Percentiles rank a stretch among this genome's conserved stretches.
Conservation (phyloP, 2,888 invertebrate species). For the Agrotis clavis region DNA sequence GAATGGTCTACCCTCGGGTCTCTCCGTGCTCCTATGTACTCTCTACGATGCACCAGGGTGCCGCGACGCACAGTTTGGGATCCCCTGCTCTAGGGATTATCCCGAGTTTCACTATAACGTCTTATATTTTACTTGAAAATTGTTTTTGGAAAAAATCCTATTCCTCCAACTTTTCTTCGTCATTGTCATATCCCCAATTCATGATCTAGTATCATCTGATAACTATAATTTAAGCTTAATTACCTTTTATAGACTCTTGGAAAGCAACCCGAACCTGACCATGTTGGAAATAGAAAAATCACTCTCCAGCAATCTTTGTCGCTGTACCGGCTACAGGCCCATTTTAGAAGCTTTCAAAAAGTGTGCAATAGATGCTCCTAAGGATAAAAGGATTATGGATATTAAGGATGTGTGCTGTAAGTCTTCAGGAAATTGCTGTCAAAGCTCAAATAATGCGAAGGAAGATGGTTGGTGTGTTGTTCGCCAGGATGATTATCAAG, state of each 20-base stretch:
- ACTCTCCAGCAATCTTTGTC: constrained; percentile 93
- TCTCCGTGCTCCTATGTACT: no score
- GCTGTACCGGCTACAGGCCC: constrained; percentile 93
- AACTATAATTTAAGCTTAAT: no score
- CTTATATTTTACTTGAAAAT: no score
- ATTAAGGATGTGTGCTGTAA: constrained; percentile 56
- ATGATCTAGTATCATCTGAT: no score
- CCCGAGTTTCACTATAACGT: no score
- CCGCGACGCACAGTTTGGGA: no score
- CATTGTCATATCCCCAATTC: no score
- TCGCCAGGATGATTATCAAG: constrained; percentile 61
- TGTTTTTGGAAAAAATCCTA: no score
- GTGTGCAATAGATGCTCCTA: constrained; percentile 86
- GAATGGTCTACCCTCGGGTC: no score
- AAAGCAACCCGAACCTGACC: constrained; percentile 84
- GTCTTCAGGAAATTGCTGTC: constrained; percentile 59
- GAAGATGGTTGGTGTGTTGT: constrained; percentile 78
- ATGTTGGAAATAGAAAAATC: constrained; percentile 93
- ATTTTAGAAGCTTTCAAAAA: constrained; percentile 92
- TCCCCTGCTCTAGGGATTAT: no score
- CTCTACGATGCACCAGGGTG: no score
- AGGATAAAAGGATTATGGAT: constrained; percentile 53
- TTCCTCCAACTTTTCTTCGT: no score
- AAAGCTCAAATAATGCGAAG: constrained; percentile 33
- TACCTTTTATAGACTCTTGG: constrained; percentile 28